Evolutionary conservation across 2,797 vertebrate genomes (phyloP), one percentile per base, ranked within the genome.

Genomic region (Meda fulgida): DNA sequence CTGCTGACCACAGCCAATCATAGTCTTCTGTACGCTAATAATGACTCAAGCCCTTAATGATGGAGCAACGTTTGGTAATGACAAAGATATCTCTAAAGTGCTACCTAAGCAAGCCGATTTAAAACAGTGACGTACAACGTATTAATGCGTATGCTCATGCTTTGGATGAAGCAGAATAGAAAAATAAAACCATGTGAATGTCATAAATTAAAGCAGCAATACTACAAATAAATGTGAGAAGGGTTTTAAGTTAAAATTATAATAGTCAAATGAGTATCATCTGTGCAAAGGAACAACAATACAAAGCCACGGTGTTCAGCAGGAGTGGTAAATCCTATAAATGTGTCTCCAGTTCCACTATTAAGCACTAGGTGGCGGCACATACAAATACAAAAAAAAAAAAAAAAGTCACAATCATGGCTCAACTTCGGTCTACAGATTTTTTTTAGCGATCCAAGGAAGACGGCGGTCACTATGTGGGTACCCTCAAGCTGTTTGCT

Each of bases 41-140:
- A 91, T 89, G 89, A 77, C 90, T 91, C 84, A 79, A 93, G 91
- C 90, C 91, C 92, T 93, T 90, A 66, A 82, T 83, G 86, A 76
- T 84, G 89, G 85, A 86, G 82, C 46, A 29, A 88, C 75, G 88
- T 88, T 88, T 87, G 77, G 86, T 86, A 73, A 71, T 87, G 87
- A 89, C 88, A 78, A 81, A 88, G 51, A 72, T 9, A 91, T 88
- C 31, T 48, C 80, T 92, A 92, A 94, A 93, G 93, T 94, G 93
- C 92, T 91, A 87, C 53, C 75, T 38, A 93, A 91, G 89, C 89
- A 93, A 91, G 90, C 85, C 87, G 89, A 92, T 91, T 86, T 89
- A 91, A 88, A 73, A 71, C 48, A 3, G 16, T 71, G 71, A 73
- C 36, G 63, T 43, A 77, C 43, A 36, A 63, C 21, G 51, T 38